Conservation (phyloP, 92 coral and sea anemone genomes). For the Montipora capitata region DNA sequence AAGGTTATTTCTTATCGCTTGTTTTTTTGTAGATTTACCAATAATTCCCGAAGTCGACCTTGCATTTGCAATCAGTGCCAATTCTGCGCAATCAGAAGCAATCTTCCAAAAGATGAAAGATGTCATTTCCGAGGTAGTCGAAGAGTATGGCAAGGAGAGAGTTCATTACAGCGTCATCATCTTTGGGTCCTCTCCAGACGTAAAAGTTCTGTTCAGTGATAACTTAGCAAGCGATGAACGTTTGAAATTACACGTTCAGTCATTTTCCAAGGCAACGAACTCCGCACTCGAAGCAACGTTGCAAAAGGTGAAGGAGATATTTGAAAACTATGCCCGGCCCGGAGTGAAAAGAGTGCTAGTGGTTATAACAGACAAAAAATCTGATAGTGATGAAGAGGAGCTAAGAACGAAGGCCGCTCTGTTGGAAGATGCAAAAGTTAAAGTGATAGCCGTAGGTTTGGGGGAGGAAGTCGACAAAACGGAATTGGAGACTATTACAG, state of each 20-base stretch:
- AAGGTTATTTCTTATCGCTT: too few species aligned
- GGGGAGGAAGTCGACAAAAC: constrained; percentile 76
- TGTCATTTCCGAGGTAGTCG: constrained; percentile 64
- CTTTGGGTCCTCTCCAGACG: constrained; percentile 56
- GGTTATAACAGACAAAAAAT: constrained; percentile 83
- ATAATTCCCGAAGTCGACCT: constrained; percentile 81
- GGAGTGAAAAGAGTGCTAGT: constrained; percentile 81
- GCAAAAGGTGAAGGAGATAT: constrained; percentile 80
- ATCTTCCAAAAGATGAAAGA: constrained; percentile 75
- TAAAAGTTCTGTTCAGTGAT: constrained; percentile 51
- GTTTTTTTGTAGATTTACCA: constrained; percentile 38
- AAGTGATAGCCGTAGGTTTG: constrained; percentile 85
- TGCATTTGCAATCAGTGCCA: constrained; percentile 86
- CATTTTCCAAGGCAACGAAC: constrained; percentile 37
- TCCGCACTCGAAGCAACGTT: constrained; percentile 78
- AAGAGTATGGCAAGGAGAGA: constrained; percentile 66
- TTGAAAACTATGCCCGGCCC: constrained; percentile 73
- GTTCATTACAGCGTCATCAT: constrained; percentile 66
- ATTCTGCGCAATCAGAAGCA: constrained; percentile 66
- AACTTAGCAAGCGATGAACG: constrained; percentile 56
- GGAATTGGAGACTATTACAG: constrained; percentile 65
- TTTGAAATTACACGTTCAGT: constrained; percentile 61
- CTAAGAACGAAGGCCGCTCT: constrained; percentile 50
- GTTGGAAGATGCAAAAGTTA: constrained; percentile 74
- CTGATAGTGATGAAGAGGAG: constrained; percentile 60